A percentile compares a stretch with the other conserved stretches of the same genome.
These are phyloP conservation scores for Poecile atricapillus DNA, from an alignment of 2,113 vertebrate genomes.

Conservation along the genomic window DNA sequence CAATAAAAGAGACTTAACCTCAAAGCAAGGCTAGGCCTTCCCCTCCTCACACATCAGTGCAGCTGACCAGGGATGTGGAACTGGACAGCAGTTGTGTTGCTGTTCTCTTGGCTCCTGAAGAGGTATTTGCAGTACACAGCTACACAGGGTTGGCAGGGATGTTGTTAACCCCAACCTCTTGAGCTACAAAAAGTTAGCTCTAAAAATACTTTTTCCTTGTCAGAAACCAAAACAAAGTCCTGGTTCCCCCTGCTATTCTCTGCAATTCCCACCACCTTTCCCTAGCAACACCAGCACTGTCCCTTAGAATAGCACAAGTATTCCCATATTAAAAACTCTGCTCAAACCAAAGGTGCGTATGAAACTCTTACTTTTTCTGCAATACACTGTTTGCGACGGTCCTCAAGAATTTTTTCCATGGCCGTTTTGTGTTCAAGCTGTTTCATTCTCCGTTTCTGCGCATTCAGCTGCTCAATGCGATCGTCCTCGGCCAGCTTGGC, in stretches of 20 bases:
- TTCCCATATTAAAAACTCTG: not conserved
- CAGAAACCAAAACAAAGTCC: not conserved
- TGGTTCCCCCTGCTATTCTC: not conserved
- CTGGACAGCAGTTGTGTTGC: not conserved
- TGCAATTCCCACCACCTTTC: not conserved
- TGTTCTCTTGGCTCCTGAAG: not conserved
- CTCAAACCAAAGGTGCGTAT: not conserved
- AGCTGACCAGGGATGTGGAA: not conserved
- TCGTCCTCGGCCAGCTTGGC: conserved; percentile 91
- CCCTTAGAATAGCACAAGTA: not conserved
- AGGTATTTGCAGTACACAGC: not conserved
- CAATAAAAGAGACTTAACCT: not conserved
- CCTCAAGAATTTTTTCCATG: conserved; percentile 84
- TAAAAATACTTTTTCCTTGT: not conserved
- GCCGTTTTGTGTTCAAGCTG: conserved; percentile 85
- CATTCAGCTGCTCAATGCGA: conserved; percentile 88
- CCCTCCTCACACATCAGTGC: not conserved
- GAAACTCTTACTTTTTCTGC: conserved; percentile 80
- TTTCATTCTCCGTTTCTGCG: conserved; percentile 86
- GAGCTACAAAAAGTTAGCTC: not conserved
- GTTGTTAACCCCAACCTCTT: not conserved
- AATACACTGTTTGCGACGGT: conserved; percentile 74
- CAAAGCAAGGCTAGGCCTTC: not conserved
- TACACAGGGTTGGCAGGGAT: too few species aligned
- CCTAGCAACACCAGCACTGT: not conserved